Percentiles rank a stretch among this genome's conserved stretches.
These are phyloP conservation scores for Acrossocheilus fasciatus DNA, from an alignment of 2,797 vertebrate genomes.

Conservation along the genomic window DNA sequence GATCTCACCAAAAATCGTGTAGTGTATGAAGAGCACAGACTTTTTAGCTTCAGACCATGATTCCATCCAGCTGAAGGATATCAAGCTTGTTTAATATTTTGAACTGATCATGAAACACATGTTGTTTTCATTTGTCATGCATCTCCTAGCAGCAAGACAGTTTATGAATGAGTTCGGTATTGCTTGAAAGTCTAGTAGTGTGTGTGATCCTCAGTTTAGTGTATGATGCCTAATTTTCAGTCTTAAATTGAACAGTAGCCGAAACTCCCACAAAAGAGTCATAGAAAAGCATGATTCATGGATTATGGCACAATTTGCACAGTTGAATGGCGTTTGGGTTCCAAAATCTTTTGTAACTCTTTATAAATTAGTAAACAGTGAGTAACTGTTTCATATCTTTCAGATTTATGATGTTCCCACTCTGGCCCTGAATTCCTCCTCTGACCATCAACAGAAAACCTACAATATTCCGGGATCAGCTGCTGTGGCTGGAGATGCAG, in stretches of 20 bases:
- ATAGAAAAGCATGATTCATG: conserved; percentile 41
- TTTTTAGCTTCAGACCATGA: background rate
- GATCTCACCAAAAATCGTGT: background rate
- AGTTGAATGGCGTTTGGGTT: conserved; percentile 38
- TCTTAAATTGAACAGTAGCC: conserved; percentile 32
- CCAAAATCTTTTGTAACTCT: conserved; percentile 4
- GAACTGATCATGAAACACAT: background rate
- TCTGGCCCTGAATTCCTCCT: conserved; percentile 69
- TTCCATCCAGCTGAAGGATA: background rate
- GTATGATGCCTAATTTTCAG: background rate
- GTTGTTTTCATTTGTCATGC: background rate
- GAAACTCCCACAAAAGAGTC: conserved; percentile 27
- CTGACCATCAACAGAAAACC: conserved; percentile 67
- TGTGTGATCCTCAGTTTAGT: conserved; percentile 5
- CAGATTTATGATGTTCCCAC: conserved; percentile 90
- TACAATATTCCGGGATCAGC: conserved; percentile 70
- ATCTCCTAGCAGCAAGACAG: background rate
- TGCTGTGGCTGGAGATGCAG: conserved; percentile 65
- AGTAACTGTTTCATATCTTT: conserved; percentile 26
- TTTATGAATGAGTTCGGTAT: background rate
- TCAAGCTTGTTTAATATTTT: background rate
- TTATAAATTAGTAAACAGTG: conserved; percentile 9
- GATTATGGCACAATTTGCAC: conserved; percentile 33
- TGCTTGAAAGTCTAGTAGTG: background rate
- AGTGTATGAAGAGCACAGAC: background rate